Base-by-base conservation (phyloP, 2,888 invertebrate genomes). In the Coleophora flavipennella region DNA sequence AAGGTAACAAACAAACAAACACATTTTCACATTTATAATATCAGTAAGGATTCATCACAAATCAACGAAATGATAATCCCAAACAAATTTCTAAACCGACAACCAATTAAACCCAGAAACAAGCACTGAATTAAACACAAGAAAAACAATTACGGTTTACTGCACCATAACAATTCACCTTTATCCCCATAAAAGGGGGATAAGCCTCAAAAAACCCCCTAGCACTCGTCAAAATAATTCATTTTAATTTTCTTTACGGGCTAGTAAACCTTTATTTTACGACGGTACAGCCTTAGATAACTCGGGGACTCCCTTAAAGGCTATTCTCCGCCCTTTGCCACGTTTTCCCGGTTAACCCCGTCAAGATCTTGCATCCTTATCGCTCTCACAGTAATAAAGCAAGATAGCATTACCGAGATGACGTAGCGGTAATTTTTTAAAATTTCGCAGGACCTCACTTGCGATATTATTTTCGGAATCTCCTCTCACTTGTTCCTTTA, bases 191-290 rank as follows among this genome's bases (percentile, higher is more conserved):
- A 62, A 64, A 59, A 63, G 61, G 56, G 62, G 54, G 59, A 57
- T 59, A 55, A 55, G 55, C 63, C 56, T 57, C 67, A 59, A 65
- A 62, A 62, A 62, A 58, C 59, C 68, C 68, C 70, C 67, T 61
- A 60, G 65, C 65, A 70, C 80, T 83, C 84, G 84, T 83, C 84
- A 84, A 83, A 84, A 84, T 84, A 84, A 84, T 83, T 84, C 84
- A 84, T 84, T 84, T 83, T 84, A 83, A 84, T 84, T 84, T 83
- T 81, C 81, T 83, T 83, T 84, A 84, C 80, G 77, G 71, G 65
- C 76, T 67, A 80, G 75, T 84, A 83, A 84, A 84, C 78, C 83
- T 83, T 83, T 83, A 84, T 84, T 84, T 84, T 84, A 84, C 77
- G 78, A 70, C 59, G 65, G 59, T 59, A 67, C 66, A 67, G 62